A percentile compares a stretch with the other conserved stretches of the same genome.
phyloP scores from a whole-genome alignment of 2,797 vertebrate species.

The Typhlichthys subterraneus region DNA sequence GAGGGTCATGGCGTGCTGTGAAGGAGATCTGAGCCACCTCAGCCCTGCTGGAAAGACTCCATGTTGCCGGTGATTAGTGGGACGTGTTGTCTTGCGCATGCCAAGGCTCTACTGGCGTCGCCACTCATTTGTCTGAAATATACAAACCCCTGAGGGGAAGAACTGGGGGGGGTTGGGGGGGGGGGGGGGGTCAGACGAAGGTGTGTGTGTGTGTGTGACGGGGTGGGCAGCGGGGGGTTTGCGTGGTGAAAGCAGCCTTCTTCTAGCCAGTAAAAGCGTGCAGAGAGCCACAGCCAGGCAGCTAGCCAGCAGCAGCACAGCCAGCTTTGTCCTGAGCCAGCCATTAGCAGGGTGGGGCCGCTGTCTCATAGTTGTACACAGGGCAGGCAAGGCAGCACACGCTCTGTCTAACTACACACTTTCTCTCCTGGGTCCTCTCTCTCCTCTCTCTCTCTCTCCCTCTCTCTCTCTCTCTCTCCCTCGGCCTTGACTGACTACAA shows the following conservation, averaged over 20 bases:
- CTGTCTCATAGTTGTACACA: slow-evolving; percentile 50
- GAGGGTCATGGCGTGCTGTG: slow-evolving; percentile 44
- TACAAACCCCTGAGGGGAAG: slow-evolving; percentile 48
- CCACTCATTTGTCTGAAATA: slow-evolving; percentile 70
- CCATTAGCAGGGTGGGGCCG: slow-evolving; percentile 59
- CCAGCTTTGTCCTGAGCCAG: slow-evolving; percentile 26
- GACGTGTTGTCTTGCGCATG: slow-evolving; percentile 45
- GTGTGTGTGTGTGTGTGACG: slow-evolving; percentile 41
- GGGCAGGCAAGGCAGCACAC: slow-evolving; percentile 48
- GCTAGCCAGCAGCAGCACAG: neutral
- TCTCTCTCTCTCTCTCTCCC: no score
- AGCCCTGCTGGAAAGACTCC: slow-evolving; percentile 22
- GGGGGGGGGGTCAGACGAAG: slow-evolving; percentile 45
- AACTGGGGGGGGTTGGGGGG: slow-evolving; percentile 3
- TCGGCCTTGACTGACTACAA: no score
- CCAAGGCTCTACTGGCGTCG: slow-evolving; percentile 60
- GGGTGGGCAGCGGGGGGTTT: slow-evolving; percentile 1
- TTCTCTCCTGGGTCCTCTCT: slow-evolving; percentile 32
- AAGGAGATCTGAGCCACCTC: slow-evolving; percentile 21
- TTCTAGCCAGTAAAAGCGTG: slow-evolving; percentile 4
- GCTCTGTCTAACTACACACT: slow-evolving; percentile 35
- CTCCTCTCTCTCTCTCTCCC: neutral
- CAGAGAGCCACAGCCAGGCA: neutral
- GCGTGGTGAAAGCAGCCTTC: neutral
- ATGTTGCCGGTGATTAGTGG: slow-evolving; percentile 60